These are phyloP conservation scores for Drosophila tripunctata DNA, from an alignment of 2,888 invertebrate species.

Conservation along the genomic window DNA sequence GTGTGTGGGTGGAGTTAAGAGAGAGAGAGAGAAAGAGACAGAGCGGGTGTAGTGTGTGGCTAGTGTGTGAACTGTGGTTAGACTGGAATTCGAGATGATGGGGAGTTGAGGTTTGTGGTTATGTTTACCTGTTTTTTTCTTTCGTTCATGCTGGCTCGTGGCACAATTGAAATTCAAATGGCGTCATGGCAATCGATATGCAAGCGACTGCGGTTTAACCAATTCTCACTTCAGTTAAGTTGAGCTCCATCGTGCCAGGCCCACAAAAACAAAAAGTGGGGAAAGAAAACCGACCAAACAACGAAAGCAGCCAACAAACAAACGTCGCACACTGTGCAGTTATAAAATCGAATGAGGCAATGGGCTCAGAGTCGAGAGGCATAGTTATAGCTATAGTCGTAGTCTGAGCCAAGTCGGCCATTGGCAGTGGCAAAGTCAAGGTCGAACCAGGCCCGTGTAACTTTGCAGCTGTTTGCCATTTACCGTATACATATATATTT, in stretches of 20 bases:
- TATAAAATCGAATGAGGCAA: constrained; percentile 42
- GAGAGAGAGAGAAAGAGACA: no score
- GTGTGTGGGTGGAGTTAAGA: background rate
- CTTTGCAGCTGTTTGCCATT: constrained; percentile 55
- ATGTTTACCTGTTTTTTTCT: constrained; percentile 49
- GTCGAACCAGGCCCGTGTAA: constrained; percentile 47
- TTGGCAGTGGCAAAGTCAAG: constrained; percentile 65
- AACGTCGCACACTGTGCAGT: constrained; percentile 32
- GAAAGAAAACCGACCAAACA: constrained; percentile 8
- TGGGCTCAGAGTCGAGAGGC: constrained; percentile 19
- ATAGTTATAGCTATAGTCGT: constrained; percentile 3
- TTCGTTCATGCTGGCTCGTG: constrained; percentile 22
- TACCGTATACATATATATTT: no score
- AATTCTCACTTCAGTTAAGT: constrained; percentile 42
- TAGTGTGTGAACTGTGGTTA: background rate
- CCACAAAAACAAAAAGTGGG: constrained; percentile 15
- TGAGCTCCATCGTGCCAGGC: constrained; percentile 15
- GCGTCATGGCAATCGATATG: constrained; percentile 62
- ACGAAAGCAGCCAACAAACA: constrained; percentile 29
- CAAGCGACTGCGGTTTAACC: constrained; percentile 36
- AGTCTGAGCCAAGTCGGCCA: constrained; percentile 30
- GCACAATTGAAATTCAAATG: constrained; percentile 58
- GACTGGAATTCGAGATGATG: background rate
- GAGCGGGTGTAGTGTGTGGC: no score
- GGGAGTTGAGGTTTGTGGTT: background rate